These are phyloP conservation scores for Metridium senile DNA, from an alignment of 92 coral and sea anemone genomes.

Conservation along the genomic window DNA sequence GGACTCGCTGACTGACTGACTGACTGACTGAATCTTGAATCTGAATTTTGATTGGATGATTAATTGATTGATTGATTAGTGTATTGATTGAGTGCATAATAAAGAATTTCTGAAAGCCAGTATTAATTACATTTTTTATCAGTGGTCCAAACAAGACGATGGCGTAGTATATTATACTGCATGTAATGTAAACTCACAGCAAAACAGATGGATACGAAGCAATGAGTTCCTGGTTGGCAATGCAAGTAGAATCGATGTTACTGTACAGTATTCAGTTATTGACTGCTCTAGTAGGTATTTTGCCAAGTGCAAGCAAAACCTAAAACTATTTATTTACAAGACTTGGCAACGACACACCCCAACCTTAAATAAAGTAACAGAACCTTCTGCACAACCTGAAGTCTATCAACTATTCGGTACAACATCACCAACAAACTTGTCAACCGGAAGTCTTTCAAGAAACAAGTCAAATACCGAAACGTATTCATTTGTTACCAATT, in stretches of 20 bases:
- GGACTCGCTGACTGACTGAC: too few relatives aligned
- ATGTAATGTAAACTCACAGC: neutral
- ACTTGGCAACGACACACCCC: neutral
- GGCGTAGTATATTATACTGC: neutral
- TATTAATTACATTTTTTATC: too few relatives aligned
- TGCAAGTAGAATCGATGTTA: conserved; percentile 3
- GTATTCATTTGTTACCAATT: conserved; percentile 22
- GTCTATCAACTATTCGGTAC: neutral
- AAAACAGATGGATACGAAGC: conserved; percentile 38
- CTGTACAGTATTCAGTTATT: conserved; percentile 27
- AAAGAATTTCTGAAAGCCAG: neutral
- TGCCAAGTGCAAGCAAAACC: neutral
- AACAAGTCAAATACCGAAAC: neutral
- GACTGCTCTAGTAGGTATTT: conserved; percentile 21
- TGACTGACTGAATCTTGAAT: too few relatives aligned
- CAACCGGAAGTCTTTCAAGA: neutral
- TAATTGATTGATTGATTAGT: neutral
- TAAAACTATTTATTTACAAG: conserved; percentile 39
- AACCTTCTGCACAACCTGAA: neutral
- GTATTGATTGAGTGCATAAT: neutral
- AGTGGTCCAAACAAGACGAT: neutral
- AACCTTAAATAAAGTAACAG: conserved; percentile 13
- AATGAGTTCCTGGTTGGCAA: conserved; percentile 23
- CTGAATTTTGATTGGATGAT: too few relatives aligned
- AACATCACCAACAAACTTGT: neutral